phyloP scores from a whole-genome alignment of 2,797 vertebrate genomes.

The Sebastes vulpes region DNA sequence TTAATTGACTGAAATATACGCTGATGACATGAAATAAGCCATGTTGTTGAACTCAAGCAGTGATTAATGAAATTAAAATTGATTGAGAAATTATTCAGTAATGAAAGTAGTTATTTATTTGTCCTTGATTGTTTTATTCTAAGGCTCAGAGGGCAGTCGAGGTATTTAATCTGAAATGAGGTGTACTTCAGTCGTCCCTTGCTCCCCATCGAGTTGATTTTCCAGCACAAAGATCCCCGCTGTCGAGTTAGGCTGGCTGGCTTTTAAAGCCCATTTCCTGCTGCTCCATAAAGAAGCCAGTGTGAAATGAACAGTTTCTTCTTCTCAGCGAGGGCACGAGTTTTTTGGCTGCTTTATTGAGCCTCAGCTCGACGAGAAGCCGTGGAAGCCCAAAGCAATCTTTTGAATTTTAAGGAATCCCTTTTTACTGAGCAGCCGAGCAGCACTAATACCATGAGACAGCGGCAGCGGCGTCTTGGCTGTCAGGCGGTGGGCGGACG shows the following conservation, averaged over 20 bases:
- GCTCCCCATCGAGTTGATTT: conserved; percentile 11
- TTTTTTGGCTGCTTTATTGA: conserved; percentile 42
- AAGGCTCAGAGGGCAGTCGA: neutral
- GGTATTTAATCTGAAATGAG: conserved; percentile 8
- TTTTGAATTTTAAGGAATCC: conserved; percentile 67
- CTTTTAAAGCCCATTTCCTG: conserved; percentile 57
- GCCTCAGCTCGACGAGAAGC: conserved; percentile 33
- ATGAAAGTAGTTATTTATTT: neutral
- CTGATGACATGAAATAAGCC: neutral
- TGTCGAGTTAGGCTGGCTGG: conserved; percentile 23
- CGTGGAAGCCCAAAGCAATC: conserved; percentile 60
- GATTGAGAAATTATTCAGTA: neutral
- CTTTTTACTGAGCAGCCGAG: conserved; percentile 56
- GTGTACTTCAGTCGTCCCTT: neutral
- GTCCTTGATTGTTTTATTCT: neutral
- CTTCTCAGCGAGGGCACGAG: conserved; percentile 29
- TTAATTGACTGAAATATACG: neutral
- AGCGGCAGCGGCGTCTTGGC: conserved; percentile 33
- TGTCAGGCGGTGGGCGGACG: conserved; percentile 39
- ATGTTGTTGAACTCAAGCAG: neutral
- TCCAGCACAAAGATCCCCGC: conserved; percentile 34
- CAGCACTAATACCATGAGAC: conserved; percentile 65
- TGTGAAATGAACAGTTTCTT: conserved; percentile 61
- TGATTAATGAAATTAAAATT: neutral
- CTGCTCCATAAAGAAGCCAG: conserved; percentile 46